A percentile compares a stretch with the other conserved stretches of the same genome.
Evolutionary conservation across 1,140 invertebrate species (phyloP).

Genomic region (Zaprionus taronus): DNA sequence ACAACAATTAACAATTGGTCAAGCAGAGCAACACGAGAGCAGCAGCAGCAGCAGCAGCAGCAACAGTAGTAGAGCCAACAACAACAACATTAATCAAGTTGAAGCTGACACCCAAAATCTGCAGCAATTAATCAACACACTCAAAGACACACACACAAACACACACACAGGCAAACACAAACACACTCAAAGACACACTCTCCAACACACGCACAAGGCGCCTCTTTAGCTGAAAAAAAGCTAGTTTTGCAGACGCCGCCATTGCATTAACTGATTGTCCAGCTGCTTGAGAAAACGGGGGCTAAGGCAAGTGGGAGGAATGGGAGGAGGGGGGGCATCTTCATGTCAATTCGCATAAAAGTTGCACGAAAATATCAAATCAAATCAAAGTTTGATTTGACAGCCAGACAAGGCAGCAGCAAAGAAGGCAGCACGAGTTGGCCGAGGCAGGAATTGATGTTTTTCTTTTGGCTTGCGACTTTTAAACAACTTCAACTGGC

Average conservation of each 20-base stretch:
- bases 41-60: background rate
- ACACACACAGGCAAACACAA: background rate
- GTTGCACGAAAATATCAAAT: constrained; percentile 70
- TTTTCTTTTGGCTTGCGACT: constrained; percentile 53
- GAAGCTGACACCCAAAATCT: constrained; percentile 69
- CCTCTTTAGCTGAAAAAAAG: constrained; percentile 1
- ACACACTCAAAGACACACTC: constrained; percentile 15
- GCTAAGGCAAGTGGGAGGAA: background rate
- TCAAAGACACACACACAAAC: background rate
- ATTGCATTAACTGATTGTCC: constrained; percentile 79
- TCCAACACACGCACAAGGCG: background rate
- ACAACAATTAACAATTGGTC: constrained; percentile 78
- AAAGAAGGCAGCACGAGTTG: constrained; percentile 19
- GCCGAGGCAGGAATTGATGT: constrained; percentile 42
- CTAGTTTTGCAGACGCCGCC: constrained; percentile 1
- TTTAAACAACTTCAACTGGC: constrained; percentile 61
- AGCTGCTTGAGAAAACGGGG: background rate
- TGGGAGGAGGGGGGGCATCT: constrained; percentile 14
- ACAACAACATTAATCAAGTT: constrained; percentile 66
- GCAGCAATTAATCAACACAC: constrained; percentile 69
- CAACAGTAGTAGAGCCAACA: constrained; percentile 11
- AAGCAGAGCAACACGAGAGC: background rate
- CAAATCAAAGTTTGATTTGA: constrained; percentile 82
- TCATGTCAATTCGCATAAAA: constrained; percentile 78
- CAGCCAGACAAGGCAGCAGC: constrained; percentile 66